Conservation (phyloP, 1,140 invertebrate genomes). For the Drosophila seguyi region DNA sequence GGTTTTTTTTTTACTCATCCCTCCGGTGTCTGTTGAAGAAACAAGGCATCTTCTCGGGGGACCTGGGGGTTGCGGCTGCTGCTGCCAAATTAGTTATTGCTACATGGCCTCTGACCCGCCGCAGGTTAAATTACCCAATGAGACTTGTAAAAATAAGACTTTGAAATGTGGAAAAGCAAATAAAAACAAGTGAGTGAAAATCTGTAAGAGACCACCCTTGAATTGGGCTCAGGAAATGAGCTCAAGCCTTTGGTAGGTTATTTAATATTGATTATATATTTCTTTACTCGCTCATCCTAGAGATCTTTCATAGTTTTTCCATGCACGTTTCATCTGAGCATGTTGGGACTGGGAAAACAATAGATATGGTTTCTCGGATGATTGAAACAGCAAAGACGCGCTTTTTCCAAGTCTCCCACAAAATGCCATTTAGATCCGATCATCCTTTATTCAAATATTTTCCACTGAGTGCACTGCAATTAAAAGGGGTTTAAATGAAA, state of each 20-base stretch:
- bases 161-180: slow-evolving; percentile 76
- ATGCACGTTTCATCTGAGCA: background rate
- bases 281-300: background rate
- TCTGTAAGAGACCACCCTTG: slow-evolving; percentile 61
- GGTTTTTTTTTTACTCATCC: slow-evolving; percentile 46
- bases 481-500: background rate
- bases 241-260: slow-evolving; percentile 50
- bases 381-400: background rate
- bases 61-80: slow-evolving; percentile 26
- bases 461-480: background rate
- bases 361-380: background rate
- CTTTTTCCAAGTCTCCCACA: background rate
- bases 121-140: slow-evolving; percentile 73
- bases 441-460: background rate
- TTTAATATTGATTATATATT: background rate
- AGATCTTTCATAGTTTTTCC: background rate
- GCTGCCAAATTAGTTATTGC: slow-evolving; percentile 77
- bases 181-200: slow-evolving; percentile 71
- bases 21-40: slow-evolving; percentile 61
- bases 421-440: background rate
- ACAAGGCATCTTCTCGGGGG: slow-evolving; percentile 48
- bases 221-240: slow-evolving; percentile 27
- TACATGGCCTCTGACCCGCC: slow-evolving; percentile 72
- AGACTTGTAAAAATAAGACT: slow-evolving; percentile 51
- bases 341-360: background rate